Evolutionary conservation across 2,113 vertebrate genomes (phyloP).

Genomic region (Xenus cinereus): DNA sequence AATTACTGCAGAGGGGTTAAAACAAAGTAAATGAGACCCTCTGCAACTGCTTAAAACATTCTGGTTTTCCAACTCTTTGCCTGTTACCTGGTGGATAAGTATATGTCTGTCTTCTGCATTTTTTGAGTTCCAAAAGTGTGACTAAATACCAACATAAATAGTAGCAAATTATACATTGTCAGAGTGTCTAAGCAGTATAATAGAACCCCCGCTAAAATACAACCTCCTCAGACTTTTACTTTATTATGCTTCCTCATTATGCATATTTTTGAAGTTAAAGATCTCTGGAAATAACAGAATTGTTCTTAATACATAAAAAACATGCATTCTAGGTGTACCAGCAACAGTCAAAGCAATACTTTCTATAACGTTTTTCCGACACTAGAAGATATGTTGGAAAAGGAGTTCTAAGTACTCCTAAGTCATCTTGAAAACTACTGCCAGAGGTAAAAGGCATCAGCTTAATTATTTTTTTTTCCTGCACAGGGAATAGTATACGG

Average conservation of each 20-base stretch:
- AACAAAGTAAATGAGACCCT: background rate
- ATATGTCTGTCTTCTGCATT: constrained; percentile 3
- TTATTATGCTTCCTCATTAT: background rate
- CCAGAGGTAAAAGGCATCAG: background rate
- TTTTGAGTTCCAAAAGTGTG: constrained; percentile 17
- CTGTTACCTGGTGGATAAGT: background rate
- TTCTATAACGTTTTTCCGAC: background rate
- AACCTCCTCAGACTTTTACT: constrained; percentile 11
- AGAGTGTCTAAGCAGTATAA: background rate
- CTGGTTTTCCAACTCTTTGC: background rate
- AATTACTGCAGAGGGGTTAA: background rate
- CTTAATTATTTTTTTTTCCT: background rate
- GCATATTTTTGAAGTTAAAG: background rate
- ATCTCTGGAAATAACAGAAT: background rate
- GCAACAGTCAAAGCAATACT: background rate
- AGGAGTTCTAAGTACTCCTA: background rate
- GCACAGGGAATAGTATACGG: background rate
- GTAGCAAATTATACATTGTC: constrained; percentile 44
- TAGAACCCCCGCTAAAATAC: background rate
- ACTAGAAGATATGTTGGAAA: background rate
- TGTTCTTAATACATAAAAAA: background rate
- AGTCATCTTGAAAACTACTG: background rate
- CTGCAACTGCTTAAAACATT: background rate
- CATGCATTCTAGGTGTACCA: background rate
- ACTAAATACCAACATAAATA: constrained; percentile 53